Evolutionary conservation across 2,797 vertebrate genomes (phyloP), one percentile per base, ranked within the genome.

Genomic region (Rhincodon typus): DNA sequence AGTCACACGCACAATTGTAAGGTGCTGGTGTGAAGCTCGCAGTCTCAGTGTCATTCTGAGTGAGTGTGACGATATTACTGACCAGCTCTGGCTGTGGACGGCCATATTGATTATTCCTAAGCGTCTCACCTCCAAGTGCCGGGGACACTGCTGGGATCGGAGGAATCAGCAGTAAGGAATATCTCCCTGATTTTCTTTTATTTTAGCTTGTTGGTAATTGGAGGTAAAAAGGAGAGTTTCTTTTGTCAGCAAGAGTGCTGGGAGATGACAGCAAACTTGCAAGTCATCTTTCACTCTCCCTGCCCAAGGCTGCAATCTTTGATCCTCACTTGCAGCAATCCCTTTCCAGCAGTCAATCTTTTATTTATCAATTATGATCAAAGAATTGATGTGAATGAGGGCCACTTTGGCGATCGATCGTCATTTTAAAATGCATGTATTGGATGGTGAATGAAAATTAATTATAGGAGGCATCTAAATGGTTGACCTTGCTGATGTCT

Each of bases 71-170:
- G 90, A 19, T 69, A 38, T 42, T 67, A 93, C 62, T 66, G 88
- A 91, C 88, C 57, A 62, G 53, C 4, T 12, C 87, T 66, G 57
- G 57, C 57, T 66, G 90, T 23, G 90, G 57, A 93, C 90, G 34
- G 88, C 88, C 88, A 91, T 66, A 91, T 91, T 91, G 88, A 91
- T 66, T 91, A 66, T 91, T 38, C 57, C 88, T 66, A 57, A 91
- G 88, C 34, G 88, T 57, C 30, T 90, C 88, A 38, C 57, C 88
- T 66, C 88, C 57, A 42, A 25, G 34, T 67, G 50, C 27, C 25
- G 50, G 79, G 27, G 57, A 57, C 50, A 17, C 53, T 34, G 87
- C 88, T 66, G 88, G 88, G 34, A 91, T n/a, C 88, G 5, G 62
- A 69, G 90, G 17, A 57, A 42, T 25, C 90, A 67, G 38, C 90